Base-by-base conservation (phyloP, 2,113 vertebrate species). In the Sander lucioperca region DNA sequence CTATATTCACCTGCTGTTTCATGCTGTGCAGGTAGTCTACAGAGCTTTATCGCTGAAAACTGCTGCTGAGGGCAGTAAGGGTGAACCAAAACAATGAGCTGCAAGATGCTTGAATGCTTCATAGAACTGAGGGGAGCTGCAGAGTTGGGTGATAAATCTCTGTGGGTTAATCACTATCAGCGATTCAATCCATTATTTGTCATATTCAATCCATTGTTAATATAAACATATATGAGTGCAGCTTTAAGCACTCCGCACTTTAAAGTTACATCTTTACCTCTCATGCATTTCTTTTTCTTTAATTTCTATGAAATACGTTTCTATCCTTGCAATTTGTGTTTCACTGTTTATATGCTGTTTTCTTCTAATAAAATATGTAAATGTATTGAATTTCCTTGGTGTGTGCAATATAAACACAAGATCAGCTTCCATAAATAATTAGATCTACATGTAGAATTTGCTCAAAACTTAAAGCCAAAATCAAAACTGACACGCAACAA, bases 361-460 rank as follows among this genome's bases (percentile, higher is more conserved):
- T 13, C 58, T 23, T 57, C 4, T 77, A 30, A 45, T n/a, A 36
- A 16, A n/a, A 65, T 33, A 59, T 10, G 16, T 19, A 61, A 62
- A 53, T 67, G 48, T 18, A 5, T 51, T 68, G 64, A 68, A 58
- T 66, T 65, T 14, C 39, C 6, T 53, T 23, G 8, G 16, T 57
- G 51, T 56, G 58, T 59, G 51, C 39, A 76, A 75, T 50, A 62
- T 0, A 23, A 14, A 62, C 25, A 56, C n/a, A 48, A 25, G 59
- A 77, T 51, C n/a, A 33, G 23, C 43, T 56, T 48, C 61, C 10
- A 56, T 23, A 59, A 50, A 74, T 64, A 25, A 77, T 61, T 48
- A 13, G 45, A 43, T 69, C 53, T 23, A 62, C 27, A 25, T 54
- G 23, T 36, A 75, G 48, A 75, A 57, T 58, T 57, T 2, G 45